phyloP scores from a whole-genome alignment of 2,888 invertebrate genomes.

The Therioaphis trifolii region DNA sequence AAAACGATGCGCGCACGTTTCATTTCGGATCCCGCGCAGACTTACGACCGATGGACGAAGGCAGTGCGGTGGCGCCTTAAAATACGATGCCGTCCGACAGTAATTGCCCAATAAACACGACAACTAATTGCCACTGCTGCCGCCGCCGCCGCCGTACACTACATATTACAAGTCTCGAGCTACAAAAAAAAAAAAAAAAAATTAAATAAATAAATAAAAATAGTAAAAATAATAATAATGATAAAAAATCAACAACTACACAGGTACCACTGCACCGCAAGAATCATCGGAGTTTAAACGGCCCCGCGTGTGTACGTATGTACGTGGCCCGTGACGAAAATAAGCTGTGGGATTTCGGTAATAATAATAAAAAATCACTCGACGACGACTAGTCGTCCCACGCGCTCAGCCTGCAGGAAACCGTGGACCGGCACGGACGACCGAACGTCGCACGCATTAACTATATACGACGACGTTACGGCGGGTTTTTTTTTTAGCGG shows the following conservation, averaged over 20 bases:
- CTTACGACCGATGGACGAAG: no score
- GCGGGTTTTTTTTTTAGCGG: no score
- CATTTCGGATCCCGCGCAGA: not conserved
- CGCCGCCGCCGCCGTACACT: not conserved
- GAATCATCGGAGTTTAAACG: not conserved
- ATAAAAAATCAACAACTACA: not conserved
- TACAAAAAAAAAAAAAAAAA: not conserved
- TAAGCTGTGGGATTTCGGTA: not conserved
- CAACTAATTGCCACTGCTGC: conserved; percentile 1
- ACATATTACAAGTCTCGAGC: not conserved
- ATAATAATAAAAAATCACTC: not conserved
- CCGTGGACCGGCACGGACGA: no score
- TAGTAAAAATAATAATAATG: no score
- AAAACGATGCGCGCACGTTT: not conserved
- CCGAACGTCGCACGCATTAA: no score
- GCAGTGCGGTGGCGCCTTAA: conserved; percentile 16
- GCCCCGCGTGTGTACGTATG: not conserved
- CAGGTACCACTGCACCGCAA: not conserved
- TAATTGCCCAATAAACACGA: conserved; percentile 47
- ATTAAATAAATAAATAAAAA: not conserved
- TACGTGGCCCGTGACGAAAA: not conserved
- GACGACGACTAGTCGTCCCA: no score
- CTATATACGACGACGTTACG: no score
- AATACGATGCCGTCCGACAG: conserved; percentile 46
- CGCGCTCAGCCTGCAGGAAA: no score